phyloP scores from a whole-genome alignment of 1,140 invertebrate genomes.

The Anoplophora glabripennis region DNA sequence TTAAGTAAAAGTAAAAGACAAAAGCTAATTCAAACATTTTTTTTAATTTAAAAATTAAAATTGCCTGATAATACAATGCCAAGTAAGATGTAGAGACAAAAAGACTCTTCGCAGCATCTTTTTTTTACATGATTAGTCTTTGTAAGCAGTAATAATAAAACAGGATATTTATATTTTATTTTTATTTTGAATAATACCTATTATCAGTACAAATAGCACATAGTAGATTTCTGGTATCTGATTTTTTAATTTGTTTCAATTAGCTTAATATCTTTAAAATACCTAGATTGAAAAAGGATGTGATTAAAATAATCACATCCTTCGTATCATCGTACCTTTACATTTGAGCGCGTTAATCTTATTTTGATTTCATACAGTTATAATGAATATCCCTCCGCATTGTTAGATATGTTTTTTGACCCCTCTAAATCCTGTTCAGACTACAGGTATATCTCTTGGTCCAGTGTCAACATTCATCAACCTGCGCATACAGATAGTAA shows the following conservation, averaged over 20 bases:
- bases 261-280: not conserved
- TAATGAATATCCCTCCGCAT: not conserved
- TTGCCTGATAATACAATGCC: too few species aligned
- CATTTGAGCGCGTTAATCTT: not conserved
- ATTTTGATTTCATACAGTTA: not conserved
- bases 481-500: not conserved
- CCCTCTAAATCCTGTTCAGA: constrained; percentile 1
- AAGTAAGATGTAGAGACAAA: too few species aligned
- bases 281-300: too few species aligned
- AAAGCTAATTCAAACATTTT: too few species aligned
- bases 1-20: too few species aligned
- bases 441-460: constrained; percentile 2
- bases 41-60: too few species aligned
- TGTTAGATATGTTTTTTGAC: not conserved
- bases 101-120: too few species aligned
- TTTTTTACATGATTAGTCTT: too few species aligned
- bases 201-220: too few species aligned
- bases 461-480: constrained; percentile 15
- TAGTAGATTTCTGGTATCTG: not conserved
- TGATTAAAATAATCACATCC: not conserved
- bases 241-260: not conserved
- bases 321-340: not conserved
- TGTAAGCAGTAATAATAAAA: too few species aligned
- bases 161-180: too few species aligned
- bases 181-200: too few species aligned